phyloP scores from a whole-genome alignment of 2,888 invertebrate species.

The Hymenopus coronatus region DNA sequence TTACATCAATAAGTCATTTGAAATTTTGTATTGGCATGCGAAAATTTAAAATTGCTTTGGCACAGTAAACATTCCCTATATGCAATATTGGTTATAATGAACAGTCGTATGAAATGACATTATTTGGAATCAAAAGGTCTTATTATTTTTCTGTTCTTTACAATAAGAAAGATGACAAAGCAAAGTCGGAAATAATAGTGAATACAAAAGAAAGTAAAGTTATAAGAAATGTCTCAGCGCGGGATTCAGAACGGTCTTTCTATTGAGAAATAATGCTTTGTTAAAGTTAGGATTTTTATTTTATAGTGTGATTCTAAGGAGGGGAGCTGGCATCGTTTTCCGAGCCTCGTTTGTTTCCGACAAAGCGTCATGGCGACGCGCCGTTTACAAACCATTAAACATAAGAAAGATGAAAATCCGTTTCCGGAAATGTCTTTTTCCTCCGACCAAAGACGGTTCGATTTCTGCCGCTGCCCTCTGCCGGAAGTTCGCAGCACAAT shows the following conservation, averaged over 20 bases:
- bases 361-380: background rate
- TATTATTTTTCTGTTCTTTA: background rate
- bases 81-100: too few relatives aligned
- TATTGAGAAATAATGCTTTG: background rate
- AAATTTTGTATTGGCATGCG: too few relatives aligned
- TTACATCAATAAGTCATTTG: too few relatives aligned
- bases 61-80: too few relatives aligned
- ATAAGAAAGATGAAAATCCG: slow-evolving; percentile 25
- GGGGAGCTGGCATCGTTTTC: background rate
- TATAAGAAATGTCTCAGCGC: background rate
- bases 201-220: background rate
- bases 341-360: background rate
- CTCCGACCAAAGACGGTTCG: background rate
- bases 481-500: background rate
- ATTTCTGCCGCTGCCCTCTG: background rate
- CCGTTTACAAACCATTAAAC: slow-evolving; percentile 35
- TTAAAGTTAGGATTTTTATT: background rate
- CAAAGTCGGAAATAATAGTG: background rate
- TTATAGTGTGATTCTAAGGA: background rate
- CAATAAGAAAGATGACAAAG: background rate
- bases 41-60: too few relatives aligned
- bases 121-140: background rate
- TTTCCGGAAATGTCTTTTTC: slow-evolving; percentile 1
- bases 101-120: too few relatives aligned
- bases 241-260: background rate